Conservation (phyloP, 2,113 vertebrate genomes). For the Coracopsis vasa region DNA sequence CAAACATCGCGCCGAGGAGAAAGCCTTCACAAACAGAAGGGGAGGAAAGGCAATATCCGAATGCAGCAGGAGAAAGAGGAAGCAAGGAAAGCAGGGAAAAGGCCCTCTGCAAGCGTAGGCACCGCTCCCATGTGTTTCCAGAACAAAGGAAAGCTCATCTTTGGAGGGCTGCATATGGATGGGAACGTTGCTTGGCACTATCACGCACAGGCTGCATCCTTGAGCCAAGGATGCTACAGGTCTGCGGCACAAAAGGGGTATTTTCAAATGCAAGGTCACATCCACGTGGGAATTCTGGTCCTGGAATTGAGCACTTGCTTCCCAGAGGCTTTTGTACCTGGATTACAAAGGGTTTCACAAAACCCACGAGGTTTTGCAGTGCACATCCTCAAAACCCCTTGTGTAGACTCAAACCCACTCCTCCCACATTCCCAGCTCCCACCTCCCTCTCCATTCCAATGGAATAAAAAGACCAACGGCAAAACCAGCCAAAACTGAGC, state of each 20-base stretch:
- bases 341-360: accelerated
- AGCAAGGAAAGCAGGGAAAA: accelerated
- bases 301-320: neutral
- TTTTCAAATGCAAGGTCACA: neutral
- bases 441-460: neutral
- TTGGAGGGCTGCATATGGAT: neutral
- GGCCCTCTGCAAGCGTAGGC: neutral
- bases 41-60: neutral
- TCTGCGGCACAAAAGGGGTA: neutral
- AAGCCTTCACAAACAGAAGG: neutral
- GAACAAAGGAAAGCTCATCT: neutral
- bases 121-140: neutral
- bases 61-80: neutral
- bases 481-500: neutral
- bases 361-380: accelerated
- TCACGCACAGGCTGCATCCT: too few relatives aligned
- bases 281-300: neutral
- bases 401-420: accelerated
- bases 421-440: neutral
- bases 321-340: neutral
- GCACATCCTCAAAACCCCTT: neutral
- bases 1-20: neutral
- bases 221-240: neutral
- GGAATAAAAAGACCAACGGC: neutral
- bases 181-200: neutral